Percentiles rank a stretch among this genome's conserved stretches.
phyloP scores from a whole-genome alignment of 2,113 vertebrate genomes.

The Sardina pilchardus region DNA sequence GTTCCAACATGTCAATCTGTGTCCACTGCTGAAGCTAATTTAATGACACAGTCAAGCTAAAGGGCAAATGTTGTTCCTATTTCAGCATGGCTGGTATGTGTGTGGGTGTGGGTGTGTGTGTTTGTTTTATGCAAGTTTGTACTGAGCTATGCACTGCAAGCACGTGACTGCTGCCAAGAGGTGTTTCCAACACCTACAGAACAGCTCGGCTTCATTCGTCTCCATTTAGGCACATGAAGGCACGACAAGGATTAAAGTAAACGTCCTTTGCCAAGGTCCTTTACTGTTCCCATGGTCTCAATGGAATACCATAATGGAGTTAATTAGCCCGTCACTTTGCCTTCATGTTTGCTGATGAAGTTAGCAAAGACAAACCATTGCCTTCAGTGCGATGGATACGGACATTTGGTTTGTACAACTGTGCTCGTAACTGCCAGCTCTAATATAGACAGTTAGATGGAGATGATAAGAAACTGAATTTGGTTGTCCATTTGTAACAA shows the following conservation, averaged over 20 bases:
- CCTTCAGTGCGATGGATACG: not conserved
- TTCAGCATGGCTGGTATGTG: not conserved
- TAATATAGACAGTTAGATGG: not conserved
- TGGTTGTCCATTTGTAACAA: not conserved
- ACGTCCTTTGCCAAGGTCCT: not conserved
- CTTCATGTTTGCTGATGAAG: not conserved
- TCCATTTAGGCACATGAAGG: not conserved
- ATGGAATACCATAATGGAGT: not conserved
- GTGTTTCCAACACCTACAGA: not conserved
- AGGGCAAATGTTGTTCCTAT: not conserved
- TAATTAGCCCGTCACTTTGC: not conserved
- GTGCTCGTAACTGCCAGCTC: not conserved
- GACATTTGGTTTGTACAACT: not conserved
- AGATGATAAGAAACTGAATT: not conserved
- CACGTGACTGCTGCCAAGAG: not conserved
- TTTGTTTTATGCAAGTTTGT: not conserved
- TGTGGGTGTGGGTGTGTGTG: not conserved
- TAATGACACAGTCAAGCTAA: slow-evolving; percentile 11
- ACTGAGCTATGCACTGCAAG: not conserved
- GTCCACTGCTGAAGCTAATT: slow-evolving; percentile 16
- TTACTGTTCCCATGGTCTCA: not conserved
- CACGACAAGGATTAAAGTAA: not conserved
- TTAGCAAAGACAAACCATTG: not conserved
- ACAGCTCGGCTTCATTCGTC: not conserved
- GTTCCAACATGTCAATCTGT: not conserved